Percentiles rank a stretch among this genome's conserved stretches.
These are phyloP conservation scores for Diloba caeruleocephala DNA, from an alignment of 2,888 invertebrate species.

Conservation along the genomic window DNA sequence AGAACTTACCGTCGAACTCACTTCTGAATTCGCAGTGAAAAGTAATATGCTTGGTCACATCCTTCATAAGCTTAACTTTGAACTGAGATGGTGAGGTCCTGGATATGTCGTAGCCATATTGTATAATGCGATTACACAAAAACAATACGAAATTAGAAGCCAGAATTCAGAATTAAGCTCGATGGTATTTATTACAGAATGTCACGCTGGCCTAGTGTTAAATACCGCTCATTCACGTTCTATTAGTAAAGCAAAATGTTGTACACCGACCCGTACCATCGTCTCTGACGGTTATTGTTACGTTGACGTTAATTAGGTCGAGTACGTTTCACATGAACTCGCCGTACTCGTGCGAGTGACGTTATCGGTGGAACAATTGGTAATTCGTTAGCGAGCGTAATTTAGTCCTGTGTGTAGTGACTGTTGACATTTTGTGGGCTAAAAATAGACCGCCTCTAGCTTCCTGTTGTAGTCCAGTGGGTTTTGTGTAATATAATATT, in stretches of 20 bases:
- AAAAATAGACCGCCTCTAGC: neutral
- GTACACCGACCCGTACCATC: conserved; percentile 1
- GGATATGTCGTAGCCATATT: no score
- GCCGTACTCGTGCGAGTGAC: conserved; percentile 20
- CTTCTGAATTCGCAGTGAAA: no score
- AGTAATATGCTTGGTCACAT: no score
- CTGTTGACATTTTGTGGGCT: neutral
- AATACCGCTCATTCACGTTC: neutral
- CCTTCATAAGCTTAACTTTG: no score
- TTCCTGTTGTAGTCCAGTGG: no score
- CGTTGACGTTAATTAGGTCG: conserved; percentile 50
- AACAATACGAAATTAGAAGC: no score
- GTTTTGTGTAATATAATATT: no score
- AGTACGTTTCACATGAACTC: conserved; percentile 38
- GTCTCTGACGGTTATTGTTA: conserved; percentile 32
- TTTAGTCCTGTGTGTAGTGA: conserved; percentile 12
- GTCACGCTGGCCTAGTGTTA: neutral
- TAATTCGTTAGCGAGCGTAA: conserved; percentile 28
- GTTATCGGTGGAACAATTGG: conserved; percentile 24
- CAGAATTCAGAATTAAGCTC: no score
- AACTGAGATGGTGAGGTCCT: no score
- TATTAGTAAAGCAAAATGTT: conserved; percentile 19
- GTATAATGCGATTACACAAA: no score
- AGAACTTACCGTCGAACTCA: no score
- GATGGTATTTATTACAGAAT: no score